A percentile compares a stretch with the other conserved stretches of the same genome.
These are phyloP conservation scores for Brachionus rubens DNA, from an alignment of 1,140 invertebrate species.

Conservation along the genomic window DNA sequence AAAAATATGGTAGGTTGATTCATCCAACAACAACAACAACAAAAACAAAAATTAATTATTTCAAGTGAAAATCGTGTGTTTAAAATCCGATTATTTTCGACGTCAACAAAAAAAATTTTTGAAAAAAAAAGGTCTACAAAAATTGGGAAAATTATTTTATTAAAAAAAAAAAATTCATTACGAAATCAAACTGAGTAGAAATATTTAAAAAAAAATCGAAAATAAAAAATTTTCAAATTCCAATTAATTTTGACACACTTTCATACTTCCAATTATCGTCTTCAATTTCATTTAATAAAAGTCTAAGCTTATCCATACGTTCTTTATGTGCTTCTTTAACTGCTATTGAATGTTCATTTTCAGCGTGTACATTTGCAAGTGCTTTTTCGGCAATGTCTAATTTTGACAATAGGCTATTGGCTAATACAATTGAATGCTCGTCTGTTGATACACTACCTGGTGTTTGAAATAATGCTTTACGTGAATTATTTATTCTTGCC, in stretches of 20 bases:
- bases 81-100: too few species aligned
- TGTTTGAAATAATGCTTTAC: slow-evolving; percentile 39
- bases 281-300: slow-evolving; percentile 33
- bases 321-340: slow-evolving; percentile 44
- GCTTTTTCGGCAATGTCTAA: slow-evolving; percentile 45
- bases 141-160: too few species aligned
- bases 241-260: slow-evolving; percentile 18
- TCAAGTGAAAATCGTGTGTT: too few species aligned
- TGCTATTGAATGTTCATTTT: slow-evolving; percentile 19
- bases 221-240: slow-evolving; percentile 1
- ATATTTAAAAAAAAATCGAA: background rate
- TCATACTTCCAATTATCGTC: slow-evolving; percentile 45
- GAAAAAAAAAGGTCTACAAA: too few species aligned
- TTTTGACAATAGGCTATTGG: slow-evolving; percentile 16
- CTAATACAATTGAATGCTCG: slow-evolving; percentile 5
- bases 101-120: too few species aligned
- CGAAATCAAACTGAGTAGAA: too few species aligned
- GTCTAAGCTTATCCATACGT: slow-evolving; percentile 11
- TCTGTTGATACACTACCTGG: slow-evolving; percentile 10
- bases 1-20: too few species aligned
- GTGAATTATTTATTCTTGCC: slow-evolving; percentile 40
- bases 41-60: too few species aligned
- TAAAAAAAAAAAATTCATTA: too few species aligned
- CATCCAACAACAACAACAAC: too few species aligned
- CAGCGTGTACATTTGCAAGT: slow-evolving; percentile 41